phyloP scores from a whole-genome alignment of 2,888 invertebrate species.

The Autographa gamma region DNA sequence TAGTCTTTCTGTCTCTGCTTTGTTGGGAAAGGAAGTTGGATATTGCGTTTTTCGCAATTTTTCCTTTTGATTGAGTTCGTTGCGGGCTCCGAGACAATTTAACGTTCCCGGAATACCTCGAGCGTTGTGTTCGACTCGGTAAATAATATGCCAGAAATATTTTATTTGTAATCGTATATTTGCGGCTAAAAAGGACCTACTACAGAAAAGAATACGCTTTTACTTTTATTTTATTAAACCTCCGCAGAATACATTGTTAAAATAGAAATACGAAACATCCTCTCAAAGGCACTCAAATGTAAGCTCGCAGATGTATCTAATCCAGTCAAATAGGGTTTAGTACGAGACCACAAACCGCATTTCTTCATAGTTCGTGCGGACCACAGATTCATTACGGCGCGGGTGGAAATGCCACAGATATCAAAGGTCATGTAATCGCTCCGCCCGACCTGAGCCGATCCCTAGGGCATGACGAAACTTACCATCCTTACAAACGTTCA shows the following conservation, averaged over 20 bases:
- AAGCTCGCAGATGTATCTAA: constrained; percentile 39
- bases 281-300: constrained; percentile 32
- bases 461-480: constrained; percentile 57
- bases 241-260: constrained; percentile 21
- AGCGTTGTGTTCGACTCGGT: constrained; percentile 28
- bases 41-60: constrained; percentile 53
- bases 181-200: constrained; percentile 24
- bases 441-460: constrained; percentile 61
- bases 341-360: constrained; percentile 64
- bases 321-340: constrained; percentile 63
- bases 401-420: constrained; percentile 62
- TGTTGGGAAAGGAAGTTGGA: constrained; percentile 51
- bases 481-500: constrained; percentile 53
- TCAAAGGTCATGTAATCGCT: constrained; percentile 67
- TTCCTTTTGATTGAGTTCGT: constrained; percentile 52
- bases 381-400: constrained; percentile 66
- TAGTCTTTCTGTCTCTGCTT: constrained; percentile 51
- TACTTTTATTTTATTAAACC: constrained; percentile 13
- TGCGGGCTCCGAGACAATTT: constrained; percentile 45
- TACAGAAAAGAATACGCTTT: constrained; percentile 9
- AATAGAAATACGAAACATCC: constrained; percentile 20
- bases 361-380: constrained; percentile 65
- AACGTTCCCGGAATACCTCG: constrained; percentile 45
- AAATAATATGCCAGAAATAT: constrained; percentile 41
- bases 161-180: constrained; percentile 33